Evolutionary conservation across 1,140 invertebrate genomes (phyloP), one percentile per base, ranked within the genome.

Genomic region (Marisa cornuarietis): DNA sequence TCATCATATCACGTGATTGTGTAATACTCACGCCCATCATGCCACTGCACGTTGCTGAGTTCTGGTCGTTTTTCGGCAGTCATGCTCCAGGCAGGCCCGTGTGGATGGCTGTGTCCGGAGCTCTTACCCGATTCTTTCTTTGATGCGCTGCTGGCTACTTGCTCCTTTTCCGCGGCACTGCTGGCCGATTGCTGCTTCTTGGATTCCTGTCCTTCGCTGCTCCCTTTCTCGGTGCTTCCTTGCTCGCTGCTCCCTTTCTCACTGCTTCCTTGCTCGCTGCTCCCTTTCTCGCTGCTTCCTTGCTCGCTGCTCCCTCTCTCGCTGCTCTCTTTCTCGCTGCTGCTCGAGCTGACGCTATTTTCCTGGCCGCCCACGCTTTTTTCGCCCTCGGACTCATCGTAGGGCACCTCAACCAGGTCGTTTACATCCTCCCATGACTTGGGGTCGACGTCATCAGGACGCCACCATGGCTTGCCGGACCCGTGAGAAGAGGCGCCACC

Each of bases 401-500:
- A 79, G 8, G 69, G 31, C 22, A 77, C 72, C 61, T 80, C 78
- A 61, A 75, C 68, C 31, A 80, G 9, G 26, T 72, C 24, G 22
- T 73, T 77, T 4, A 69, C 54, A 52, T 82, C 79, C 24, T 79
- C 76, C 80, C 80, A 84, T 62, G 79, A 79, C 9, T 65, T 65
- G 69, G 79, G 79, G 54, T 79, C 76, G n/a, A 82, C 77, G 52
- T 76, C 61, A 18, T 74, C 68, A n/a, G 83, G 83, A 22, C 83
- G 78, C 83, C 83, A 84, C 83, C 83, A 84, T 2, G 83, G 79
- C 49, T 73, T 71, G 16, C 78, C 78, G 2, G 54, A 11, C 31
- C 31, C 31, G 31, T 42, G 31, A 42, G 31, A 42, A 42, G 31
- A 42, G 11, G 54, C 54, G 54, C 54, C 54, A 58, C 54, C 54